Percentiles rank a stretch among this genome's conserved stretches.
Evolutionary conservation across 2,888 invertebrate genomes (phyloP).

Genomic region (Phalera bucephala): DNA sequence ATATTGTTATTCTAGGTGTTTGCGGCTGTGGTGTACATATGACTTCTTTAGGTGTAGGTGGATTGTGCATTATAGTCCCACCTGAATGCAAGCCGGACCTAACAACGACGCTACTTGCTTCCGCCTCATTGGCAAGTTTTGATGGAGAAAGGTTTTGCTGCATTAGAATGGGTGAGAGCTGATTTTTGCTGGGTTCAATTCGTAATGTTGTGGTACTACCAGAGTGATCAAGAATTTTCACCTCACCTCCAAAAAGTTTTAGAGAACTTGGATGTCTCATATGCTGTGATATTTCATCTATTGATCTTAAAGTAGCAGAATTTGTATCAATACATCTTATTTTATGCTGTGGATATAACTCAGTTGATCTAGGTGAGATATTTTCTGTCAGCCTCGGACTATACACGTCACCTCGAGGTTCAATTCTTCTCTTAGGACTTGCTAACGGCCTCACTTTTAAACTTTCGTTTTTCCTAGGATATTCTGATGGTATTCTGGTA

Average conservation of each 20-base stretch:
- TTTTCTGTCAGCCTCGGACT: slow-evolving; percentile 70
- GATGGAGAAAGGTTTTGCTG: slow-evolving; percentile 76
- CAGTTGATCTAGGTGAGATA: slow-evolving; percentile 63
- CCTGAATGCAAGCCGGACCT: slow-evolving; percentile 92
- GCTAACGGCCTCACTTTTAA: slow-evolving; percentile 58
- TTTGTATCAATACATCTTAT: slow-evolving; percentile 76
- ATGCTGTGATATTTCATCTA: slow-evolving; percentile 84
- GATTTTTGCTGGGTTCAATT: slow-evolving; percentile 85
- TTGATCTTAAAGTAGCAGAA: slow-evolving; percentile 71
- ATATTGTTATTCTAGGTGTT: slow-evolving; percentile 82
- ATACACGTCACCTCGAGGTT: slow-evolving; percentile 62
- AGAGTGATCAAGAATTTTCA: slow-evolving; percentile 87
- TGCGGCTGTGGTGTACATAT: slow-evolving; percentile 68
- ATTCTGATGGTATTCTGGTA: slow-evolving; percentile 70
- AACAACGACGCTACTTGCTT: slow-evolving; percentile 88
- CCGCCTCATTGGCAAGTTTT: slow-evolving; percentile 64
- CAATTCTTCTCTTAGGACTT: slow-evolving; percentile 70
- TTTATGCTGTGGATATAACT: slow-evolving; percentile 74
- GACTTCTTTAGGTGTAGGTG: slow-evolving; percentile 77
- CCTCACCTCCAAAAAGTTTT: slow-evolving; percentile 91
- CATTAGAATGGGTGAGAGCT: slow-evolving; percentile 81
- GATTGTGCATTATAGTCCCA: slow-evolving; percentile 88
- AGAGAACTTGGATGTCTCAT: slow-evolving; percentile 79
- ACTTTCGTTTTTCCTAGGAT: slow-evolving; percentile 60
- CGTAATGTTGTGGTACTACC: slow-evolving; percentile 87